Evolutionary conservation across 1,140 invertebrate species (phyloP).

Genomic region (Calephelis nemesis): DNA sequence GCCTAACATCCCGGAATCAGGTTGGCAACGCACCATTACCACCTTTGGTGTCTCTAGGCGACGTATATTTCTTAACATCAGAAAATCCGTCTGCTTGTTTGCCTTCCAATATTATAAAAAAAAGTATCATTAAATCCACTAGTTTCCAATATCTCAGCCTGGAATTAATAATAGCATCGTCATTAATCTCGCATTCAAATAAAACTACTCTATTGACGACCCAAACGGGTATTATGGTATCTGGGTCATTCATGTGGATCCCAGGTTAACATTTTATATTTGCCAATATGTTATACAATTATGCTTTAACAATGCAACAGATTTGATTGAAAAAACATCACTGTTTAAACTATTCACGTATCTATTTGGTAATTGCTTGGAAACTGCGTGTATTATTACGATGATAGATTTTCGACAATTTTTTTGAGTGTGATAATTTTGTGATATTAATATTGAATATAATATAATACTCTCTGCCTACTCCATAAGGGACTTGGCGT

Average conservation of each 20-base stretch:
- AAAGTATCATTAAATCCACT: no score
- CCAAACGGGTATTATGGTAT: background rate
- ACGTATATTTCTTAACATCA: no score
- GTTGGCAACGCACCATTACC: no score
- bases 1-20: no score
- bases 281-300: conserved; percentile 17
- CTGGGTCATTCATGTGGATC: background rate
- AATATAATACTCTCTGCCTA: no score
- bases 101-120: no score
- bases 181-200: conserved; percentile 7
- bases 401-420: background rate
- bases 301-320: conserved; percentile 8
- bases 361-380: background rate
- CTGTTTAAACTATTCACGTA: background rate
- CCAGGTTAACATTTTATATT: conserved; percentile 3
- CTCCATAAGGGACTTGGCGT: no score
- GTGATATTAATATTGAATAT: no score
- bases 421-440: no score
- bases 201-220: conserved; percentile 5
- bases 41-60: no score
- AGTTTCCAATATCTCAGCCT: no score
- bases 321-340: conserved; percentile 9
- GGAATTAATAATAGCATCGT: background rate
- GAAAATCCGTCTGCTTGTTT: no score
- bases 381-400: background rate